Conservation (phyloP, 2,797 vertebrate genomes). For the Pangasius sanitwongsei region DNA sequence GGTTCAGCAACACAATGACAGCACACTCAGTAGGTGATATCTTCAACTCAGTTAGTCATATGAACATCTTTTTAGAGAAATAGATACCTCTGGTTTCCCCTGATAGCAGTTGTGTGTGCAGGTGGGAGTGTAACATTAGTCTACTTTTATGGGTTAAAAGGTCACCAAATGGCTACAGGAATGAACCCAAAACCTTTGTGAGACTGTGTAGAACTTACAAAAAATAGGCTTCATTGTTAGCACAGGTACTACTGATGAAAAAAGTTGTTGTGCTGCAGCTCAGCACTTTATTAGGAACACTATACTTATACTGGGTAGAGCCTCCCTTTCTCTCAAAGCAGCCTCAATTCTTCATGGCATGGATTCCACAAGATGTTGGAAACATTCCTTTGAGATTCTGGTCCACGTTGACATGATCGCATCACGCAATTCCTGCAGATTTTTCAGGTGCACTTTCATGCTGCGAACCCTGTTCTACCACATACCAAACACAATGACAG, state of each 20-base stretch:
- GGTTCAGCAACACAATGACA: neutral
- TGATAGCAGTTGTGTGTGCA: neutral
- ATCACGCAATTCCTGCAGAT: neutral
- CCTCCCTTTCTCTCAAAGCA: no score
- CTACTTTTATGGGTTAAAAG: neutral
- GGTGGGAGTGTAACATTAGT: conserved; percentile 1
- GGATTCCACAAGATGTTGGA: neutral
- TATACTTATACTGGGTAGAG: no score
- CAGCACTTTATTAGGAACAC: no score
- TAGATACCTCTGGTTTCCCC: neutral
- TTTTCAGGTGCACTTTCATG: no score
- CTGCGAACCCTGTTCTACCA: no score
- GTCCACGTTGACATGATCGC: no score
- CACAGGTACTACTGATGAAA: neutral
- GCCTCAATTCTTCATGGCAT: neutral
- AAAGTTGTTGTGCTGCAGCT: neutral
- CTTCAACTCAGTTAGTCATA: neutral
- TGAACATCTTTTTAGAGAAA: neutral
- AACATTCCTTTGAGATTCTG: neutral
- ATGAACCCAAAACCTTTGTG: no score
- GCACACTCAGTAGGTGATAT: neutral
- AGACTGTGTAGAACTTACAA: neutral
- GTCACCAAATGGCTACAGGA: conserved; percentile 6
- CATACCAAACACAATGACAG: no score
- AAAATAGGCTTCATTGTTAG: neutral